Percentiles rank a stretch among this genome's conserved stretches.
These are phyloP conservation scores for Rhinichthys klamathensis DNA, from an alignment of 2,113 vertebrate species.

Conservation along the genomic window DNA sequence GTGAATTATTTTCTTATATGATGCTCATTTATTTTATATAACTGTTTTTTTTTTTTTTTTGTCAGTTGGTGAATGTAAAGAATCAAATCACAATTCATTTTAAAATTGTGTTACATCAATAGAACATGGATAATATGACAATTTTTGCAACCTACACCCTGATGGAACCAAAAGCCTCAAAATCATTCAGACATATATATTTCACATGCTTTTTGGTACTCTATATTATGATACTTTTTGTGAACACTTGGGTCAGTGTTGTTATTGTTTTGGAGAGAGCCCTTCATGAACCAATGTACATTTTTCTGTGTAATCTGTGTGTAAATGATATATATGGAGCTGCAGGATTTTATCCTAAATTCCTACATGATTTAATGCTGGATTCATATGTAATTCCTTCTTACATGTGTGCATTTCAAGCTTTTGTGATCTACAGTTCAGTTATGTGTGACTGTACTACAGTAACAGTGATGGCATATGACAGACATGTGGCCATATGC, in stretches of 20 bases:
- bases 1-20: background rate
- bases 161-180: constrained; percentile 28
- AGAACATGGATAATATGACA: constrained; percentile 5
- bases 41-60: background rate
- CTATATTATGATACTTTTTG: constrained; percentile 6
- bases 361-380: background rate
- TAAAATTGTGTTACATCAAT: background rate
- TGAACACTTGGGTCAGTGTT: constrained; percentile 12
- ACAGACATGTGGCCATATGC: constrained; percentile 49
- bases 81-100: background rate
- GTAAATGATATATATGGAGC: constrained; percentile 35
- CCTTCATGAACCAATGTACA: constrained; percentile 52
- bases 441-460: constrained; percentile 36
- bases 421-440: constrained; percentile 30
- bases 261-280: constrained; percentile 37
- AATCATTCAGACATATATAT: constrained; percentile 7
- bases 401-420: background rate
- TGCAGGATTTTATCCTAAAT: constrained; percentile 44
- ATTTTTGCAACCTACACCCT: background rate
- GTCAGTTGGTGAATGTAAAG: too few species aligned
- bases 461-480: constrained; percentile 42
- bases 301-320: constrained; percentile 50
- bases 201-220: constrained; percentile 12
- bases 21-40: background rate
- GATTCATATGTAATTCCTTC: constrained; percentile 18